A percentile compares a stretch with the other conserved stretches of the same genome.
Conservation (phyloP, 2,113 vertebrate genomes). For the Phaethornis superciliosus region DNA sequence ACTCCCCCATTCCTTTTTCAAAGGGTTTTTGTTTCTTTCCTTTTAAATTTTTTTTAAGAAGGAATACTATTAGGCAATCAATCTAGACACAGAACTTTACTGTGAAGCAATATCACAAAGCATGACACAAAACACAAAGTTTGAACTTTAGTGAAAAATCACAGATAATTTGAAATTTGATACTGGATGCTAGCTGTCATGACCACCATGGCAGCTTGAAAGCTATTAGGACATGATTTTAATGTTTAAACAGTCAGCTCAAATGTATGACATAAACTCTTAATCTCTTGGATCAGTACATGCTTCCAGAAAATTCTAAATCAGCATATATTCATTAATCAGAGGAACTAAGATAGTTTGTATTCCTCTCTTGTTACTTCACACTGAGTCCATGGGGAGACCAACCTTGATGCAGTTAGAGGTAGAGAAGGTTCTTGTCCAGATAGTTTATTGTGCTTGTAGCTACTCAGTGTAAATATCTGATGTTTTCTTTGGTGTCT, state of each 20-base stretch:
- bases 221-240: background rate
- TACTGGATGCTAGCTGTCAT: background rate
- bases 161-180: background rate
- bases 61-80: background rate
- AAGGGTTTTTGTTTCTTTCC: fast-evolving
- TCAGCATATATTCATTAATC: background rate
- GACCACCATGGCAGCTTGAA: background rate
- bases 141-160: background rate
- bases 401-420: background rate
- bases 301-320: background rate
- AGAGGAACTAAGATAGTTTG: background rate
- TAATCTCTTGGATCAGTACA: background rate
- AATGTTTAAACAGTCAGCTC: background rate
- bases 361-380: background rate
- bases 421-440: background rate
- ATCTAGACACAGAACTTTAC: background rate
- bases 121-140: background rate
- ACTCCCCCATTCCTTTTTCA: background rate
- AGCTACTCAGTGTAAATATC: background rate
- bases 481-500: background rate
- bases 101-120: background rate
- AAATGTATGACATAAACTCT: background rate
- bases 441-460: background rate
- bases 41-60: background rate
- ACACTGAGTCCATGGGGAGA: background rate